phyloP scores from a whole-genome alignment of 2,888 invertebrate genomes.

The Scaeva pyrastri region DNA sequence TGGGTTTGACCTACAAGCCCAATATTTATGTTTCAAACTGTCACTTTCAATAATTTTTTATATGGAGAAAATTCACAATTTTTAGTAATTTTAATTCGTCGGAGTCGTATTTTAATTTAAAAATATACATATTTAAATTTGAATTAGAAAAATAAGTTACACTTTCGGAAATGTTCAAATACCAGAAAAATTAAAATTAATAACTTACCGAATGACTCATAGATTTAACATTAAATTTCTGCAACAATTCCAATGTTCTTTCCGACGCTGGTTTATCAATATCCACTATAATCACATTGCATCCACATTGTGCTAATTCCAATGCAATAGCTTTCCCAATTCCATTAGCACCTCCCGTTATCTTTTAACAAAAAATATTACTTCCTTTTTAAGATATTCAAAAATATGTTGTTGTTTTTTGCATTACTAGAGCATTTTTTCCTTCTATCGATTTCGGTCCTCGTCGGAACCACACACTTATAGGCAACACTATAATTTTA shows the following conservation, averaged over 20 bases:
- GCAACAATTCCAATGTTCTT: conserved; percentile 65
- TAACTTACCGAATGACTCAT: conserved; percentile 70
- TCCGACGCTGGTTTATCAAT: conserved; percentile 75
- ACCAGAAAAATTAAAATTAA: no score
- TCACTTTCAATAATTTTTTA: no score
- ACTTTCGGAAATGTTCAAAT: no score
- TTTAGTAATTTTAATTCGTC: no score
- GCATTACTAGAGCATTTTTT: conserved; percentile 55
- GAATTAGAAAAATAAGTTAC: no score
- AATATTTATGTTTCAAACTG: no score
- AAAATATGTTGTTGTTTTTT: no score
- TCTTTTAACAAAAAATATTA: conserved; percentile 74
- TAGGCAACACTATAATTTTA: conserved; percentile 21
- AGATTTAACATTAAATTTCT: conserved; percentile 69
- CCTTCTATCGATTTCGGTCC: conserved; percentile 32
- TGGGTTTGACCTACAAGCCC: no score
- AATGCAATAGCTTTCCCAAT: conserved; percentile 80
- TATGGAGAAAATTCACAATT: no score
- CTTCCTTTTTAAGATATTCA: neutral
- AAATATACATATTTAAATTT: no score
- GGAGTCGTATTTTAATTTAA: no score
- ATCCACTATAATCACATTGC: conserved; percentile 77
- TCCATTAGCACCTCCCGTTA: conserved; percentile 81
- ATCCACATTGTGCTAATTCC: conserved; percentile 78
- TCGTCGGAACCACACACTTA: neutral